Evolutionary conservation across 1,140 invertebrate species (phyloP).

Genomic region (Eriocheir sinensis): DNA sequence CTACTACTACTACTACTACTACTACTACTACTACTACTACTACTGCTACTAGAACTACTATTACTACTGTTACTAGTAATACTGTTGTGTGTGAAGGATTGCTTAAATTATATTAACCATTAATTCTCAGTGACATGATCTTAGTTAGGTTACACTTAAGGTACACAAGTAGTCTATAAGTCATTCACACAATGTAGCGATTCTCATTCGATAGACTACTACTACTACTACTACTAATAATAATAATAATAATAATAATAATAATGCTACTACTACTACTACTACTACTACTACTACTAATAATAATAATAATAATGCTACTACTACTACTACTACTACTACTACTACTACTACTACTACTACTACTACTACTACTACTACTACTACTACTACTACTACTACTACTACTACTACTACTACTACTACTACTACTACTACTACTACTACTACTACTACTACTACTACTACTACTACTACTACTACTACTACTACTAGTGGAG

Average conservation of each 20-base stretch:
- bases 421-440: neutral
- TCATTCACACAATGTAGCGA: too few relatives aligned
- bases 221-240: neutral
- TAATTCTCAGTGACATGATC: too few relatives aligned
- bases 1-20: neutral
- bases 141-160: too few relatives aligned
- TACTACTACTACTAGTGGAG: too few relatives aligned
- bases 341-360: neutral
- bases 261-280: neutral
- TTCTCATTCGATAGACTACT: neutral
- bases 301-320: neutral
- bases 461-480: too few relatives aligned
- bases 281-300: neutral
- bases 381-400: neutral
- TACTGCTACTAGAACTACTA: too few relatives aligned
- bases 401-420: neutral
- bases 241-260: neutral
- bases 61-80: too few relatives aligned
- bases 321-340: neutral
- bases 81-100: too few relatives aligned
- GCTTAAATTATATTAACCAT: too few relatives aligned
- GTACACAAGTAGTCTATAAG: too few relatives aligned
- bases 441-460: too few relatives aligned
- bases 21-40: too few relatives aligned
- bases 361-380: slow-evolving; percentile 2